A percentile compares a stretch with the other conserved stretches of the same genome.
These are phyloP conservation scores for Lagopus muta DNA, from an alignment of 2,113 vertebrate species.

Conservation along the genomic window DNA sequence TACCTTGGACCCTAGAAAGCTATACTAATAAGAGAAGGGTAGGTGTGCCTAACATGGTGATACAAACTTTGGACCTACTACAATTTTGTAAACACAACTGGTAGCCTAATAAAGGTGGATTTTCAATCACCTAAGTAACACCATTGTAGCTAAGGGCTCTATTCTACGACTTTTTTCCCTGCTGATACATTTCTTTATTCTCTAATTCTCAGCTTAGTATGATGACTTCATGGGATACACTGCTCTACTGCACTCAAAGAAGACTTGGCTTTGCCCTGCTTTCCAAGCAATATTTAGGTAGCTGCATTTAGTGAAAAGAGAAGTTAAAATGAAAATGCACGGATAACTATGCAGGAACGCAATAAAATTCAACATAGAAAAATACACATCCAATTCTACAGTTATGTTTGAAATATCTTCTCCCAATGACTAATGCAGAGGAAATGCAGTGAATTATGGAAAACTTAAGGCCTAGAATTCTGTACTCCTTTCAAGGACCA, in stretches of 20 bases:
- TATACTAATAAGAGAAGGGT: constrained; percentile 69
- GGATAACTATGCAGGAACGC: background rate
- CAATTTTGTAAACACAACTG: constrained; percentile 64
- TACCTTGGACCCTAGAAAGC: constrained; percentile 65
- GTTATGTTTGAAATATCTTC: background rate
- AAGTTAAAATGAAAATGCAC: background rate
- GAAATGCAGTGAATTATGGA: background rate
- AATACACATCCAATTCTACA: background rate
- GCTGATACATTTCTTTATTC: background rate
- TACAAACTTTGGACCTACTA: constrained; percentile 69
- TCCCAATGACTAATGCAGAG: background rate
- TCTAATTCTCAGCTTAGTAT: constrained; percentile 37
- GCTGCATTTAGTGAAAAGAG: background rate
- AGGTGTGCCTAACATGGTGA: constrained; percentile 43
- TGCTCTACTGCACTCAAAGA: constrained; percentile 6
- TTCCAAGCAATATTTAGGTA: constrained; percentile 4
- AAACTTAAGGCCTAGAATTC: constrained; percentile 34
- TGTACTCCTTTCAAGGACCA: background rate
- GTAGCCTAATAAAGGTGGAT: constrained; percentile 30
- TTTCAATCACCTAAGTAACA: constrained; percentile 29
- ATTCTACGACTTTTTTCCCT: background rate
- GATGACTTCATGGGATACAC: background rate
- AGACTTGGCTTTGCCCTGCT: background rate
- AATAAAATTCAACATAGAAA: background rate
- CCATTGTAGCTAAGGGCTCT: constrained; percentile 48